A percentile compares a stretch with the other conserved stretches of the same genome.
phyloP scores from a whole-genome alignment of 2,113 vertebrate genomes.

The Equus quagga region DNA sequence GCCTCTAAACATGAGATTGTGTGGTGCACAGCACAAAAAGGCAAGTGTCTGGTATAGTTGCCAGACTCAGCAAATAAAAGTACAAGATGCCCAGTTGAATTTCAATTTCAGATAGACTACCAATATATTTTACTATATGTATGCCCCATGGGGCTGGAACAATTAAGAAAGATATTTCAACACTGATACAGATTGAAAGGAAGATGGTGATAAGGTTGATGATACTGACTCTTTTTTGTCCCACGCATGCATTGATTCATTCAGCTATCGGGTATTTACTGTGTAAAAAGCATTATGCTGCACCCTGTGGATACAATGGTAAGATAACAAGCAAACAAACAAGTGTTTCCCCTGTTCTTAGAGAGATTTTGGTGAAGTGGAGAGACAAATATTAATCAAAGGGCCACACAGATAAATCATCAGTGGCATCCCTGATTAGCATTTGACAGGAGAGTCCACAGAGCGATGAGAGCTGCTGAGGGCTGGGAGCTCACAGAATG shows the following conservation, averaged over 20 bases:
- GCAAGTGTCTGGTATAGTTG: neutral
- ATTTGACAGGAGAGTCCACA: neutral
- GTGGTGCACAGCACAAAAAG: neutral
- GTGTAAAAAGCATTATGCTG: neutral
- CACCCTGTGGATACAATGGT: neutral
- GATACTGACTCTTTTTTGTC: neutral
- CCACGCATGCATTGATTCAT: neutral
- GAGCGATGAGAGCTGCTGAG: neutral
- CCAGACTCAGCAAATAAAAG: neutral
- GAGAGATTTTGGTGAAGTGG: neutral
- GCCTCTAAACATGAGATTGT: neutral
- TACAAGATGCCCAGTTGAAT: neutral
- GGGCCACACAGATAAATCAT: neutral
- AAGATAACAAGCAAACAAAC: neutral
- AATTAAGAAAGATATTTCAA: conserved; percentile 1
- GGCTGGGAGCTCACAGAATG: neutral
- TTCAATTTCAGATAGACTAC: neutral
- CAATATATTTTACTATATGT: neutral
- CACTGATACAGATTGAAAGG: neutral
- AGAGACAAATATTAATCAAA: neutral
- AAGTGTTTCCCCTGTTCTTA: neutral
- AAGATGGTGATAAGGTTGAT: neutral
- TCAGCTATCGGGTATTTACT: neutral
- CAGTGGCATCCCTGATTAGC: neutral
- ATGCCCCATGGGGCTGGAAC: neutral